A percentile compares a stretch with the other conserved stretches of the same genome.
Evolutionary conservation across 2,888 invertebrate species (phyloP).

Genomic region (Lasius platythorax): DNA sequence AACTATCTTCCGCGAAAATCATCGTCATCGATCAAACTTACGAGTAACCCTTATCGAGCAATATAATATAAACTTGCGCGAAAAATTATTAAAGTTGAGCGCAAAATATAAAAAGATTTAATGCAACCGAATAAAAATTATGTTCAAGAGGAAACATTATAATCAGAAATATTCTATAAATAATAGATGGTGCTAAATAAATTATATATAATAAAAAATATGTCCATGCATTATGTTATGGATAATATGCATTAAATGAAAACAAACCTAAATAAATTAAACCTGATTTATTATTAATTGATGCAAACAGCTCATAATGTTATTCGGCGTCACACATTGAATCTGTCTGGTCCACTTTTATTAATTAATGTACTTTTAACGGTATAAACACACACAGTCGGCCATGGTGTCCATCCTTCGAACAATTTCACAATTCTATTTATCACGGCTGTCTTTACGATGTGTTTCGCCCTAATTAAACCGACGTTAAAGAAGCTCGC

Average conservation of each 20-base stretch:
- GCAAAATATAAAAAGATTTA: background rate
- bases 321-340: background rate
- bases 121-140: background rate
- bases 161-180: background rate
- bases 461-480: constrained; percentile 64
- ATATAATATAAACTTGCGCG: background rate
- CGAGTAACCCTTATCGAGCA: constrained; percentile 20
- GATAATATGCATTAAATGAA: background rate
- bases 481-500: constrained; percentile 53
- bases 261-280: background rate
- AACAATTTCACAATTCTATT: constrained; percentile 10
- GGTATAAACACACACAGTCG: background rate
- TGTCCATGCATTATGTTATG: no score
- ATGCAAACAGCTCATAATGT: background rate
- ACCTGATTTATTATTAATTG: background rate
- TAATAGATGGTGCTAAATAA: background rate
- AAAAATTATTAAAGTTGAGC: background rate
- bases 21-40: background rate
- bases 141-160: background rate
- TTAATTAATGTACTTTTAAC: constrained; percentile 1
- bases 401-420: background rate
- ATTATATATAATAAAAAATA: background rate
- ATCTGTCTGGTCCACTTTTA: background rate
- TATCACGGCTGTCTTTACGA: constrained; percentile 21
- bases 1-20: constrained; percentile 16